Base-by-base conservation (phyloP, 2,113 vertebrate species). In the Phycodurus eques region DNA sequence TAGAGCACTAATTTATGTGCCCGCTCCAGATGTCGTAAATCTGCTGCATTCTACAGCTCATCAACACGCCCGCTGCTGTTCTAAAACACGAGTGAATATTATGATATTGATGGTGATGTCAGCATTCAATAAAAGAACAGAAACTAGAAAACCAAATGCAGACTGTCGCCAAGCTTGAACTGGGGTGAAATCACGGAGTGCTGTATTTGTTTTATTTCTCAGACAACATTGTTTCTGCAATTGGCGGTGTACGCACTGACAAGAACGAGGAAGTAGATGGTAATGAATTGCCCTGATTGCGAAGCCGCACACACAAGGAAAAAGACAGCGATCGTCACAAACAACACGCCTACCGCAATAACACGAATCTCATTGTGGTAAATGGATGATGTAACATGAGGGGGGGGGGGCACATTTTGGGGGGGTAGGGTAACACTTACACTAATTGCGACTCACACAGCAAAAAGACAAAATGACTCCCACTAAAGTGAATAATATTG, bases 1-100 rank as follows among this genome's bases (percentile, higher is more conserved):
- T 75, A 67, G 75, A 69, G 75, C 19, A 20, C 76, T 84, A 80
- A 90, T 87, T 88, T 87, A 87, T 77, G 76, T 84, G 70, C 72
- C 68, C 56, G 72, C 74, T 59, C 61, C 65, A 77, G 81, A 81
- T 79, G 75, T 66, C 77, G 78, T 89, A 84, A 88, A 89, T 87
- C 78, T 80, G 64, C 59, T 60, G 33, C 17, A 46, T 77, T 79
- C 75, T 85, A 75, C 73, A 72, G 49, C 75, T 85, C 76, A 74
- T 83, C 75, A 68, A 77, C 77, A 74, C 64, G 43, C 11, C 43
- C 53, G 17, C 70, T 44, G 51, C 77, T 66, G 54, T 72, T 73
- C 59, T 9, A 69, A 67, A 71, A 67, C 70, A 82, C 13, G 0
- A 47, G 43, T 66, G 64, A 46, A 66, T 47, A 19, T 12, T 46